A percentile compares a stretch with the other conserved stretches of the same genome.
These are phyloP conservation scores for Clarias pachynema DNA, from an alignment of 2,797 vertebrate species.

Conservation along the genomic window DNA sequence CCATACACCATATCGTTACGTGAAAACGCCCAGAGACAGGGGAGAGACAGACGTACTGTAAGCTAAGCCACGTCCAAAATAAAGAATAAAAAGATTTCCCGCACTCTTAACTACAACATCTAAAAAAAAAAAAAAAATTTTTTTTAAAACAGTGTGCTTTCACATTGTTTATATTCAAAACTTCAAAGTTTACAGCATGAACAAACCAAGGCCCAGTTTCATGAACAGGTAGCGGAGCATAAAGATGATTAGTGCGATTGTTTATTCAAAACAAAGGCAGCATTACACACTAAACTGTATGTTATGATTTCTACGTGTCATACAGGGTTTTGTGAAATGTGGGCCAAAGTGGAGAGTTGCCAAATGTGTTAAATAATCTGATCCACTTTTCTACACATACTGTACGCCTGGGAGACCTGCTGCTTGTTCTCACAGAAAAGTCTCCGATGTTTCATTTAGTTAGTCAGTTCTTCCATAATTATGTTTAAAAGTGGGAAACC, in stretches of 20 bases:
- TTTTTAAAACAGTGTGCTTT: background rate
- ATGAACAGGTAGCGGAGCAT: background rate
- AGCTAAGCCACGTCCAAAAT: background rate
- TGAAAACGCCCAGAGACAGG: background rate
- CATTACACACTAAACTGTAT: background rate
- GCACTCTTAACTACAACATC: background rate
- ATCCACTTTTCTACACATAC: constrained; percentile 6
- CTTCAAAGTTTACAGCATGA: background rate
- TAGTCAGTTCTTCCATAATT: background rate
- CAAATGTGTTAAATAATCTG: constrained; percentile 27
- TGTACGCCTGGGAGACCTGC: constrained; percentile 9
- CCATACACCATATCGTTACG: no score
- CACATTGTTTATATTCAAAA: constrained; percentile 1
- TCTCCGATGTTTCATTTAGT: background rate
- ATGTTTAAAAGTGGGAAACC: background rate
- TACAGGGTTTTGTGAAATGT: background rate
- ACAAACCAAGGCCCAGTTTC: background rate
- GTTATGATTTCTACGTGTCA: background rate
- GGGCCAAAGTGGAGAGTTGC: constrained; percentile 13
- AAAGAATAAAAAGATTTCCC: background rate
- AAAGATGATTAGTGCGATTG: constrained; percentile 14
- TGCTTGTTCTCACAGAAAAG: constrained; percentile 13
- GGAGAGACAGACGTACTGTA: background rate
- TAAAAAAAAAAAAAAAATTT: no score
- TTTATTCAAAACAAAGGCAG: background rate